Percentiles rank a stretch among this genome's conserved stretches.
Conservation (phyloP, 1,140 invertebrate genomes). For the Dendroctonus ponderosae region DNA sequence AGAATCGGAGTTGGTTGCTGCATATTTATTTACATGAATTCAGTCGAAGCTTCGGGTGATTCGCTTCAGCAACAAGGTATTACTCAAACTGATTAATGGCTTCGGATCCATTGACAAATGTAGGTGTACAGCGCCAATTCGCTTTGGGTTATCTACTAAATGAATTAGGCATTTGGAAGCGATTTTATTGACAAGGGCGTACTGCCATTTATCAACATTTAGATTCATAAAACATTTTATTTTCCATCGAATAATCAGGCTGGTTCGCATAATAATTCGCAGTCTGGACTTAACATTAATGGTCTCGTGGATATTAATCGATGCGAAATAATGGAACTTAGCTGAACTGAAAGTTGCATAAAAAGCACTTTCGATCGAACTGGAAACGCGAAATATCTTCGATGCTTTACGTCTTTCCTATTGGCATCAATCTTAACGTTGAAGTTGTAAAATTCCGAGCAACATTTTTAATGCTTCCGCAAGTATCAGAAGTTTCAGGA, state of each 20-base stretch:
- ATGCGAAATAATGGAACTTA: too few species aligned
- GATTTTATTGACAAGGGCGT: conserved; percentile 31
- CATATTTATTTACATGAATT: conserved; percentile 33
- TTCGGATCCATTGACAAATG: conserved; percentile 35
- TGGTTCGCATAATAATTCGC: too few species aligned
- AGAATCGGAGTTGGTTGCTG: conserved; percentile 13
- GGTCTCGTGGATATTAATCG: too few species aligned
- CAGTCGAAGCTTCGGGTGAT: conserved; percentile 13
- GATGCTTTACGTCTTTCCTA: too few species aligned
- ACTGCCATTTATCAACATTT: conserved; percentile 21
- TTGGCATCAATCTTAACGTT: too few species aligned
- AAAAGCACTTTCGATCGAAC: too few species aligned
- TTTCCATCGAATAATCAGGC: background rate
- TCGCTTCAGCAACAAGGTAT: conserved; percentile 24
- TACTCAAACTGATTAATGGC: conserved; percentile 37
- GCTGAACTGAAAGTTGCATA: too few species aligned
- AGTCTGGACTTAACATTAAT: too few species aligned
- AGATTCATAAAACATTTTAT: conserved; percentile 23
- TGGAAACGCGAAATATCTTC: too few species aligned
- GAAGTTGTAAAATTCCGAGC: too few species aligned
- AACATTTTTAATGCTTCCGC: too few species aligned
- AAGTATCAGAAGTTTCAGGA: too few species aligned
- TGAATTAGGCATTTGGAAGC: conserved; percentile 35
- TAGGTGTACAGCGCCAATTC: conserved; percentile 36
- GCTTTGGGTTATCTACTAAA: conserved; percentile 36